Percentiles rank a stretch among this genome's conserved stretches.
phyloP scores from a whole-genome alignment of 2,797 vertebrate species.

The Enteromius radiatus region DNA sequence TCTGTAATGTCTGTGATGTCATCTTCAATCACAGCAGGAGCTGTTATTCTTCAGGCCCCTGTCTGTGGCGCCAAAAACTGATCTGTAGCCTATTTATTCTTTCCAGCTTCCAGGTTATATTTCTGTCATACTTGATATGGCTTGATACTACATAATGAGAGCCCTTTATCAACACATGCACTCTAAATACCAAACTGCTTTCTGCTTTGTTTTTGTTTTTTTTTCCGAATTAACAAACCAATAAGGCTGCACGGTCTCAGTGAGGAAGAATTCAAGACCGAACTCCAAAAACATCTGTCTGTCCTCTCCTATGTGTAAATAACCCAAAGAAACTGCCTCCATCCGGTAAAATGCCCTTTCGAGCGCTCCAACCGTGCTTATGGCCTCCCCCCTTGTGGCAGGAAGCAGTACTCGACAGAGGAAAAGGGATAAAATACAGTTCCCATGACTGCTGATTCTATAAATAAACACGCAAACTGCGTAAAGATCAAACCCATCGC shows the following conservation, averaged over 20 bases:
- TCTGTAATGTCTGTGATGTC: constrained; percentile 23
- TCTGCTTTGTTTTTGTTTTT: neutral
- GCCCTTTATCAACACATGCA: neutral
- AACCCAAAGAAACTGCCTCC: constrained; percentile 52
- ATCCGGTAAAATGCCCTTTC: constrained; percentile 33
- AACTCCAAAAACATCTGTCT: constrained; percentile 38
- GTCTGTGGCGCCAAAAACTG: neutral
- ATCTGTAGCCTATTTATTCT: neutral
- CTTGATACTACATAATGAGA: neutral
- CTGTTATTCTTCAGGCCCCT: neutral
- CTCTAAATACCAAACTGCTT: neutral
- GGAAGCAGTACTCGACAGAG: constrained; percentile 56
- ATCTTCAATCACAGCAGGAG: constrained; percentile 17
- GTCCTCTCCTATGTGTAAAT: constrained; percentile 39
- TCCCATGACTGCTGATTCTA: constrained; percentile 11
- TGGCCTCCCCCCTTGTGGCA: constrained; percentile 80
- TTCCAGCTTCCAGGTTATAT: constrained; percentile 17
- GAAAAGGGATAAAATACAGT: neutral
- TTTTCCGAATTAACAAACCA: neutral
- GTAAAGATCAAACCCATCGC: constrained; percentile 16
- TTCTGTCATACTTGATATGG: constrained; percentile 7
- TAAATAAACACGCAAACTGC: neutral
- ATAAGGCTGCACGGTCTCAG: constrained; percentile 36
- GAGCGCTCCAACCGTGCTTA: constrained; percentile 64
- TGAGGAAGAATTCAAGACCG: constrained; percentile 35